Conservation (phyloP, 2,797 vertebrate species). For the Hydrocynus forskahlii region DNA sequence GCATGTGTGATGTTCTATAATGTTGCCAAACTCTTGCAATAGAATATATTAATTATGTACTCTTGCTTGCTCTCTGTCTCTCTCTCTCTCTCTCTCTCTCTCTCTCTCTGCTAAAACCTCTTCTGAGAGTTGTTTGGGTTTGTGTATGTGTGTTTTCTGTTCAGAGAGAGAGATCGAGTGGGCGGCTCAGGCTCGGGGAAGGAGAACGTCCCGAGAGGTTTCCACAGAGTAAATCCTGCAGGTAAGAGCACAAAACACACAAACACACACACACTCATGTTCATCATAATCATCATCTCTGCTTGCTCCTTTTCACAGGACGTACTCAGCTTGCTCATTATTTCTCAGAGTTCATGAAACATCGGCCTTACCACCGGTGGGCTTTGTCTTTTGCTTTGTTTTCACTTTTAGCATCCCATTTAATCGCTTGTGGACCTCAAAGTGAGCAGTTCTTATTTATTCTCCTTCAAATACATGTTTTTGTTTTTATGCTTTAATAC, state of each 20-base stretch:
- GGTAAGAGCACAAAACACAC: slow-evolving; percentile 63
- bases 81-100: slow-evolving; percentile 12
- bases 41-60: neutral
- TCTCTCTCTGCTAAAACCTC: neutral
- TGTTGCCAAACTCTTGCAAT: slow-evolving; percentile 1
- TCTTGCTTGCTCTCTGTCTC: neutral
- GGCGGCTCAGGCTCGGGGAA: slow-evolving; percentile 57
- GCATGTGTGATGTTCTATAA: neutral
- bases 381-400: slow-evolving; percentile 18
- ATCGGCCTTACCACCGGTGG: slow-evolving; percentile 27
- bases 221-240: slow-evolving; percentile 77
- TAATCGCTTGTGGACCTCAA: slow-evolving; percentile 24
- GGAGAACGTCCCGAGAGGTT: slow-evolving; percentile 68
- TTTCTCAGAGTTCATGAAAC: slow-evolving; percentile 31
- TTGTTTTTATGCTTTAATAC: slow-evolving; percentile 3
- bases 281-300: neutral
- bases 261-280: neutral
- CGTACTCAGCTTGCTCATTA: slow-evolving; percentile 1
- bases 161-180: slow-evolving; percentile 37
- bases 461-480: neutral
- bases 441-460: slow-evolving; percentile 25
- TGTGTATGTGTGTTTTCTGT: slow-evolving; percentile 43
- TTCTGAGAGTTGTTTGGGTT: slow-evolving; percentile 20
- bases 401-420: slow-evolving; percentile 5
- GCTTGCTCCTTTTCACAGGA: neutral